Conservation (phyloP, 1,140 invertebrate genomes). For the Papilio machaon region DNA sequence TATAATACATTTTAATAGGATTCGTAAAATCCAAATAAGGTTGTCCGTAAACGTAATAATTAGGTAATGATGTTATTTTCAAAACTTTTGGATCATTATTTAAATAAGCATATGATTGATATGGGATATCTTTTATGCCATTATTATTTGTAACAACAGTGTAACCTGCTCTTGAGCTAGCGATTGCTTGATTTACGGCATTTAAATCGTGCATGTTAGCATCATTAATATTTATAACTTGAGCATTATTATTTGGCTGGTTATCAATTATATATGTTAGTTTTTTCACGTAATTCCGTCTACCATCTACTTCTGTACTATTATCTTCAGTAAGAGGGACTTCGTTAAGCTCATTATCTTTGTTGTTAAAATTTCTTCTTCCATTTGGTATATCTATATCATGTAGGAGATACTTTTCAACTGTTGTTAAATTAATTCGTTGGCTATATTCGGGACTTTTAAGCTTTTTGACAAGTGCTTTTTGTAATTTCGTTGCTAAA, state of each 20-base stretch:
- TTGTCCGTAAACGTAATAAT: neutral
- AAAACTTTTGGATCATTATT: neutral
- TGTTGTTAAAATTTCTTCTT: conserved; percentile 4
- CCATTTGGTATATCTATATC: neutral
- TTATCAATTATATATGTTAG: neutral
- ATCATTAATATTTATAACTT: neutral
- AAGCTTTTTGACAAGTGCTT: neutral
- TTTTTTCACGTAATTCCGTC: neutral
- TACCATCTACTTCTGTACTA: neutral
- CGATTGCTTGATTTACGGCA: neutral
- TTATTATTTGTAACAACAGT: neutral
- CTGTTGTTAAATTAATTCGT: neutral
- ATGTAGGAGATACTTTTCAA: neutral
- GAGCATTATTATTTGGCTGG: neutral
- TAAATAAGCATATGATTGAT: neutral
- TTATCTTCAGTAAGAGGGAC: neutral
- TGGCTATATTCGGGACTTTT: neutral
- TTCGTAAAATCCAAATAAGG: neutral
- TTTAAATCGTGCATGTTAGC: neutral
- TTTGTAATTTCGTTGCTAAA: neutral
- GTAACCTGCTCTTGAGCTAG: neutral
- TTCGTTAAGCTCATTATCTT: neutral
- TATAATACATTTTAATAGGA: neutral
- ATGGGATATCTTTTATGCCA: neutral
- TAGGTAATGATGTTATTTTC: neutral